Percentiles rank a stretch among this genome's conserved stretches.
Evolutionary conservation across 1,140 invertebrate genomes (phyloP).

Genomic region (Colletes gigas): DNA sequence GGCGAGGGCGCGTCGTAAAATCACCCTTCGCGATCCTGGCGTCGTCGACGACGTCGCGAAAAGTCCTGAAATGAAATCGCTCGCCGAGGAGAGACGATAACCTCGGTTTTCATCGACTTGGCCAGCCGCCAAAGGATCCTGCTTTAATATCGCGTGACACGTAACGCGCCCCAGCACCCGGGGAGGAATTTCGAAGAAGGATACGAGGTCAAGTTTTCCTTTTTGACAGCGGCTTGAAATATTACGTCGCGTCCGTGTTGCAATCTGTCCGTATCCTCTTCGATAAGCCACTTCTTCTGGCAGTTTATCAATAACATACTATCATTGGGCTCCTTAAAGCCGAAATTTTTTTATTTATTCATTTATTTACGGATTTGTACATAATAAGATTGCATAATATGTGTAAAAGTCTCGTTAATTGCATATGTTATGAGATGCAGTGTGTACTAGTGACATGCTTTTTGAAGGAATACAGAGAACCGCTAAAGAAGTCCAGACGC

Average conservation of each 20-base stretch:
- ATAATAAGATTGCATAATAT: too few species aligned
- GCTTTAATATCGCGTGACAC: constrained; percentile 63
- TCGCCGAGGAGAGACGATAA: constrained; percentile 16
- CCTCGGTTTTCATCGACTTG: constrained; percentile 53
- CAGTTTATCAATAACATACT: neutral
- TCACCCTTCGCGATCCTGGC: neutral
- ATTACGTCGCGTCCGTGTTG: constrained; percentile 25
- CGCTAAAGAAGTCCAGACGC: too few species aligned
- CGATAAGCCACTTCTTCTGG: constrained; percentile 1
- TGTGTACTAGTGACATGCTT: too few species aligned
- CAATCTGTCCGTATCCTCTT: neutral
- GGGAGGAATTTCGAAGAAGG: neutral
- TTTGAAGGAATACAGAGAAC: too few species aligned
- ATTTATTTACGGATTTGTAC: too few species aligned
- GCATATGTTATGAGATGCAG: too few species aligned
- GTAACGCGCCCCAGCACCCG: neutral
- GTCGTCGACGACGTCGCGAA: neutral
- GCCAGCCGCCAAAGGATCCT: constrained; percentile 50
- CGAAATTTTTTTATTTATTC: too few species aligned
- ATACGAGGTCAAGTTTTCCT: constrained; percentile 44
- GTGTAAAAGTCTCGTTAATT: too few species aligned
- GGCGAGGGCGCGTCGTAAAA: neutral
- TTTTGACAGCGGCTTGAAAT: constrained; percentile 41
- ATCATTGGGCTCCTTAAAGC: neutral
- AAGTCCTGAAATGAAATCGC: constrained; percentile 3